A percentile compares a stretch with the other conserved stretches of the same genome.
Evolutionary conservation across 2,113 vertebrate species (phyloP).

Genomic region (Osmerus eperlanus): DNA sequence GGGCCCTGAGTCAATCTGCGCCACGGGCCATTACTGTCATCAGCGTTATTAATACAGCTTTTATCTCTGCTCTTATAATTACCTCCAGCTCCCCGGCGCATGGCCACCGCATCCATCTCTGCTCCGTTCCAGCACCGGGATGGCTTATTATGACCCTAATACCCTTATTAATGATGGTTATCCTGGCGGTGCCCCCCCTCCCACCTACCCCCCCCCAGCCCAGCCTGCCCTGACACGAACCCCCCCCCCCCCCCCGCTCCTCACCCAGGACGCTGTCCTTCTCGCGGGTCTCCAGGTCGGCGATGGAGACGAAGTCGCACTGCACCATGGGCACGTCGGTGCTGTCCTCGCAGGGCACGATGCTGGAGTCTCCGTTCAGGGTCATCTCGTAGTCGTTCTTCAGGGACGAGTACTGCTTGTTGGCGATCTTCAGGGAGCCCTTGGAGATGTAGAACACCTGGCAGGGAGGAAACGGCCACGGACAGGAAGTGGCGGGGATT

Average conservation of each 20-base stretch:
- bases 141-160: slow-evolving; percentile 34
- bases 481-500: too few species aligned
- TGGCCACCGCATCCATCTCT: slow-evolving; percentile 14
- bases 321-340: slow-evolving; percentile 86
- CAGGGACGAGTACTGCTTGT: slow-evolving; percentile 93
- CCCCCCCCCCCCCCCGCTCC: slow-evolving; percentile 28
- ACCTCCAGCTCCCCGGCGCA: slow-evolving; percentile 39
- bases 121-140: slow-evolving; percentile 5
- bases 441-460: slow-evolving; percentile 97
- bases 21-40: slow-evolving; percentile 55
- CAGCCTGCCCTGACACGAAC: neutral
- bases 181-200: neutral
- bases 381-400: slow-evolving; percentile 99
- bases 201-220: too few species aligned
- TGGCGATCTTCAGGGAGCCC: slow-evolving; percentile 91
- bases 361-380: slow-evolving; percentile 83
- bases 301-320: slow-evolving; percentile 86
- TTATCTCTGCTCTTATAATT: slow-evolving; percentile 56
- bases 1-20: slow-evolving; percentile 50
- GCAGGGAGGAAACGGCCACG: slow-evolving; percentile 19
- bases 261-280: slow-evolving; percentile 89
- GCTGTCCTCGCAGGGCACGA: slow-evolving; percentile 88
- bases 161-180: slow-evolving; percentile 31
- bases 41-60: slow-evolving; percentile 54
- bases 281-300: slow-evolving; percentile 79